A percentile compares a stretch with the other conserved stretches of the same genome.
These are phyloP conservation scores for Pseudomyrmex concolor DNA, from an alignment of 1,140 invertebrate genomes.

Conservation along the genomic window DNA sequence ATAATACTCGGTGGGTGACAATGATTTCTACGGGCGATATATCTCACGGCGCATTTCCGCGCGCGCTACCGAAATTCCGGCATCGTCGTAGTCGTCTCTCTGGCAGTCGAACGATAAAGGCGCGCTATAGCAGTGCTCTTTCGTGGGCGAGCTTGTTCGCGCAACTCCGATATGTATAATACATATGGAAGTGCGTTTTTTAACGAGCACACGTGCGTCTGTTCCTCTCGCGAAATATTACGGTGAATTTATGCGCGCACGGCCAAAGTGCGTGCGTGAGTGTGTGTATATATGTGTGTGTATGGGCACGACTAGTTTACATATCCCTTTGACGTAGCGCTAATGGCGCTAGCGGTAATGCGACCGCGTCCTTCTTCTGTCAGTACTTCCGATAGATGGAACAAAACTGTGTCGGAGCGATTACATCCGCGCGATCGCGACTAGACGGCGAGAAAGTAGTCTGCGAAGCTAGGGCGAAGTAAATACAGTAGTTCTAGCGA, in stretches of 20 bases:
- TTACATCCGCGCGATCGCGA: neutral
- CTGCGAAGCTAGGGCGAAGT: neutral
- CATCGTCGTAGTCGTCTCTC: constrained; percentile 47
- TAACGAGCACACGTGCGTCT: constrained; percentile 61
- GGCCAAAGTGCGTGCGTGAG: neutral
- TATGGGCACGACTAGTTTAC: constrained; percentile 44
- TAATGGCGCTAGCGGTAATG: constrained; percentile 65
- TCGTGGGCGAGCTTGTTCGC: constrained; percentile 11
- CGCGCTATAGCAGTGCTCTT: neutral
- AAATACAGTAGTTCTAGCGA: neutral
- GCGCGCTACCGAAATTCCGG: constrained; percentile 30
- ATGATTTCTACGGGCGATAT: constrained; percentile 55
- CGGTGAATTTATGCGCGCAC: constrained; percentile 45
- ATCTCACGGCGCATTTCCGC: constrained; percentile 25
- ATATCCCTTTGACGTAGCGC: constrained; percentile 42
- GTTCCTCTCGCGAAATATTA: neutral
- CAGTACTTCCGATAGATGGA: constrained; percentile 15
- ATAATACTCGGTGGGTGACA: constrained; percentile 72
- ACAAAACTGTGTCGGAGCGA: neutral
- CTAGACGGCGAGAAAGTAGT: neutral
- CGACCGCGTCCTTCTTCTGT: constrained; percentile 25
- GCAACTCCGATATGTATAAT: constrained; percentile 59
- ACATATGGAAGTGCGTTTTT: constrained; percentile 65
- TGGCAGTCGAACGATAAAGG: constrained; percentile 63
- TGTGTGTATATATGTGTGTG: neutral